phyloP scores from a whole-genome alignment of 2,113 vertebrate species.

The Apodemus sylvaticus region DNA sequence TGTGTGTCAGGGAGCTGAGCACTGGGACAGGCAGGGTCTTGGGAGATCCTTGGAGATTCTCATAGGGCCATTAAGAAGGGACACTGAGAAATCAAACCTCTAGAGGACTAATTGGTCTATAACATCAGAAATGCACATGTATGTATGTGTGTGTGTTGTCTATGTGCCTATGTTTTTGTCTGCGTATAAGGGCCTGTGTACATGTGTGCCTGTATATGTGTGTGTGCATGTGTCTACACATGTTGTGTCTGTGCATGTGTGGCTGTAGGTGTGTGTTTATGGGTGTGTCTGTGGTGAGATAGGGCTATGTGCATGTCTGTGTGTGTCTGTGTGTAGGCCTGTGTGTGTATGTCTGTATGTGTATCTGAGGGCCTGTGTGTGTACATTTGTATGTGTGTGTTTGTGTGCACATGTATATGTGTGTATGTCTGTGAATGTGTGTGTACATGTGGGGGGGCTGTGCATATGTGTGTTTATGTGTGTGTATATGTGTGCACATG shows the following conservation, averaged over 20 bases:
- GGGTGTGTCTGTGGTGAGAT: rapidly evolving
- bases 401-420: not conserved
- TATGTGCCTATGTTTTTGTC: too few species aligned
- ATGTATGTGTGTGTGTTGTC: rapidly evolving
- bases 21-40: not conserved
- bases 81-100: not conserved
- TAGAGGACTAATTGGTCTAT: not conserved
- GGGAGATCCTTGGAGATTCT: not conserved
- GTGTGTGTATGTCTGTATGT: not conserved
- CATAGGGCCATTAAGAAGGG: not conserved
- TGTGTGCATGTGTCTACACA: too few species aligned
- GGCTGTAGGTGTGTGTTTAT: not conserved
- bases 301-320: not conserved
- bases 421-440: not conserved
- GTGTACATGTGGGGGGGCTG: not conserved
- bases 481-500: not conserved
- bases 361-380: not conserved
- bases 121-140: not conserved
- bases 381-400: too few species aligned
- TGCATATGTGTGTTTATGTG: too few species aligned
- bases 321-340: not conserved
- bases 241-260: rapidly evolving
- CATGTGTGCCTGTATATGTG: not conserved
- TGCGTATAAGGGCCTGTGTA: too few species aligned
- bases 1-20: not conserved